Evolutionary conservation across 2,888 invertebrate genomes (phyloP).

Genomic region (Zootermopsis nevadensis): DNA sequence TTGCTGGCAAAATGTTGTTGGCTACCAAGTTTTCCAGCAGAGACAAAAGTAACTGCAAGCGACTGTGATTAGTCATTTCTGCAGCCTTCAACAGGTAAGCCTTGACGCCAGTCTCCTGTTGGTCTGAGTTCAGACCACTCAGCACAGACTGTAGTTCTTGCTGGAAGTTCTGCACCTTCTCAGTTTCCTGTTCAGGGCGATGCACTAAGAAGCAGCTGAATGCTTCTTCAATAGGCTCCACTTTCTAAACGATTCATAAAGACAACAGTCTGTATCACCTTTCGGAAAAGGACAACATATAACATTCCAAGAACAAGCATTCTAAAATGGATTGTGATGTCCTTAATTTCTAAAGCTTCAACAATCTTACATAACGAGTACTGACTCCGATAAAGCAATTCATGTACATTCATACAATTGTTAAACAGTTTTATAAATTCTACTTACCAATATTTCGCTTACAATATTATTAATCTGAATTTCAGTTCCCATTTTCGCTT

Average conservation of each 20-base stretch:
- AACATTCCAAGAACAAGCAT: not conserved
- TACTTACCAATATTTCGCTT: constrained; percentile 74
- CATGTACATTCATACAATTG: not conserved
- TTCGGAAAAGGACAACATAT: not conserved
- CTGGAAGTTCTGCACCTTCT: constrained; percentile 75
- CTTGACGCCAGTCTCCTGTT: constrained; percentile 79
- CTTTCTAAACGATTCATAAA: constrained; percentile 68
- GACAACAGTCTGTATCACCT: not conserved
- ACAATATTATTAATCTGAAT: constrained; percentile 73
- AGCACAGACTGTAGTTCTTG: constrained; percentile 77
- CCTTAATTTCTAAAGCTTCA: not conserved
- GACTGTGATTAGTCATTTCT: constrained; percentile 77
- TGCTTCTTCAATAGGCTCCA: constrained; percentile 88
- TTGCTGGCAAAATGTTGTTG: constrained; percentile 78
- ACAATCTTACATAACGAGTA: not conserved
- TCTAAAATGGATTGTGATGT: not conserved
- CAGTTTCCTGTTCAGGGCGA: constrained; percentile 75
- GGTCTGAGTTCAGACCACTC: constrained; percentile 74
- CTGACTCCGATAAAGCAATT: not conserved
- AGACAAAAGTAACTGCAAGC: constrained; percentile 79
- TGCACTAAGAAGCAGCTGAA: constrained; percentile 90
- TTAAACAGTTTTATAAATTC: not conserved
- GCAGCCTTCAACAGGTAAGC: constrained; percentile 81
- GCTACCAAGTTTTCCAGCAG: constrained; percentile 82
- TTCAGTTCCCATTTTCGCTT: constrained; percentile 61